phyloP scores from a whole-genome alignment of 2,797 vertebrate species.

The Cynopterus sphinx region DNA sequence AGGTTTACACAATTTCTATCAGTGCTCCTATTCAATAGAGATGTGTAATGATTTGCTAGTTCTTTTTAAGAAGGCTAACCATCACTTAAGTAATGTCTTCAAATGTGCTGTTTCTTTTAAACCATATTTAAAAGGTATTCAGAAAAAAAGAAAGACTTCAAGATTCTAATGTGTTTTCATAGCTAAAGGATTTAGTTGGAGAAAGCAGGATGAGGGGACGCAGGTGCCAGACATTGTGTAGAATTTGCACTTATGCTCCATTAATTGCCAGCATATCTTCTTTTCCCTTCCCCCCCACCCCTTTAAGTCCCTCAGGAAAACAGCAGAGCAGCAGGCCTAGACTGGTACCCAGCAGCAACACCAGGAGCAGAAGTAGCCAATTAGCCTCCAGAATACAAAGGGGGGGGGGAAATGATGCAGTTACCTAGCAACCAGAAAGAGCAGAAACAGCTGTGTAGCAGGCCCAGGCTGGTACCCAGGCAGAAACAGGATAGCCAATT shows the following conservation, averaged over 20 bases:
- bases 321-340: constrained; percentile 88
- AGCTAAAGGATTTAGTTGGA: constrained; percentile 79
- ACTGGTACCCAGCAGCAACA: constrained; percentile 88
- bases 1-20: constrained; percentile 48
- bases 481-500: constrained; percentile 91
- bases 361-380: constrained; percentile 89
- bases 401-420: constrained; percentile 86
- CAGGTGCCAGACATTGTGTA: constrained; percentile 88
- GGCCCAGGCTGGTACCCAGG: constrained; percentile 89
- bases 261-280: constrained; percentile 89
- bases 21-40: background rate
- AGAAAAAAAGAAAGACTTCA: constrained; percentile 69
- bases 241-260: constrained; percentile 89
- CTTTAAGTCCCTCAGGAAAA: constrained; percentile 82
- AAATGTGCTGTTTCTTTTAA: constrained; percentile 64
- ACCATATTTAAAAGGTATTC: constrained; percentile 66
- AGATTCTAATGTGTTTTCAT: constrained; percentile 72
- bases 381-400: constrained; percentile 90
- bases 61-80: constrained; percentile 46
- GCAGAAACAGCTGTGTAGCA: constrained; percentile 88
- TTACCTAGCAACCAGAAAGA: constrained; percentile 94
- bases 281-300: constrained; percentile 64
- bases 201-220: constrained; percentile 80
- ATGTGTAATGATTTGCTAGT: background rate
- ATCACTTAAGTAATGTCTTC: constrained; percentile 49